phyloP scores from a whole-genome alignment of 2,797 vertebrate genomes.

The Poecilia velifera region DNA sequence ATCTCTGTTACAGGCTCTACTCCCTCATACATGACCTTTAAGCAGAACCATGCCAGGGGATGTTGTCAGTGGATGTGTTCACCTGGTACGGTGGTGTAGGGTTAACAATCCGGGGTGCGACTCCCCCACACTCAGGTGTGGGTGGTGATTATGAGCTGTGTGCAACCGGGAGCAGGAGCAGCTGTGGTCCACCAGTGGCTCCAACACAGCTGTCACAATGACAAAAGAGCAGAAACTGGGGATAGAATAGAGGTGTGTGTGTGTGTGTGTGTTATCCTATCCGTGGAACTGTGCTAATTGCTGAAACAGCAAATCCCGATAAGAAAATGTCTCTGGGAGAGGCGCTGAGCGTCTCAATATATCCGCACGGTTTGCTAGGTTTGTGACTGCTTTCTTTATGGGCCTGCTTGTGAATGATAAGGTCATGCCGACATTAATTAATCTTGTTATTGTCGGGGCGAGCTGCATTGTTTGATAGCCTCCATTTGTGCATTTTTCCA shows the following conservation, averaged over 20 bases:
- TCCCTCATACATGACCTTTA: slow-evolving; percentile 10
- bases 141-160: slow-evolving; percentile 42
- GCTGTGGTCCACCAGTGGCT: slow-evolving; percentile 39
- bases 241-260: slow-evolving; percentile 18
- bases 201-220: slow-evolving; percentile 38
- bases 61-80: slow-evolving; percentile 37
- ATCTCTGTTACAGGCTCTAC: slow-evolving; percentile 30
- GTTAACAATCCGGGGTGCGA: slow-evolving; percentile 49
- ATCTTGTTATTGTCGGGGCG: slow-evolving; percentile 65
- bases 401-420: slow-evolving; percentile 75
- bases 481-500: slow-evolving; percentile 54
- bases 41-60: slow-evolving; percentile 8
- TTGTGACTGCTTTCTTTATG: slow-evolving; percentile 54
- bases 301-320: slow-evolving; percentile 77
- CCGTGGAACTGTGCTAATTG: slow-evolving; percentile 49
- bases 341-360: slow-evolving; percentile 55
- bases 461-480: slow-evolving; percentile 51
- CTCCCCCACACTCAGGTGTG: slow-evolving; percentile 27
- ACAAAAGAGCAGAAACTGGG: slow-evolving; percentile 34
- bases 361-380: slow-evolving; percentile 45
- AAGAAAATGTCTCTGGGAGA: slow-evolving; percentile 62
- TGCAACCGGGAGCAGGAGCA: slow-evolving; percentile 26
- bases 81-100: slow-evolving; percentile 33
- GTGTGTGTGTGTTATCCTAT: slow-evolving; percentile 31
- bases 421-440: slow-evolving; percentile 75